Base-by-base conservation (phyloP, 2,888 invertebrate genomes). In the Zelleria hepariella region DNA sequence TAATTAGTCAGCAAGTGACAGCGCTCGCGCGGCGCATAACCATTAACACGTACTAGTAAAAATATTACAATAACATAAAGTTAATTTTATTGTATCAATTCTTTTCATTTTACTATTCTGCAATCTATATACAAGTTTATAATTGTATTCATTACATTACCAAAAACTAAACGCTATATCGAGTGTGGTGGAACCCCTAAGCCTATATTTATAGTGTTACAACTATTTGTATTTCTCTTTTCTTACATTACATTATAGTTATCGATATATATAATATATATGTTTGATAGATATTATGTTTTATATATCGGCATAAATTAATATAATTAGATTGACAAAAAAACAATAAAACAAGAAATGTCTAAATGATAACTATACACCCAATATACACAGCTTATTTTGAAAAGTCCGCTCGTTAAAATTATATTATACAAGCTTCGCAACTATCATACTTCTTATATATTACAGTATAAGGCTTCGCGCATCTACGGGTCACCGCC, bases 191-290 rank as follows among this genome's bases (percentile, higher is more conserved):
- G 83, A 75, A 80, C 78, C 75, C 82, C 86, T 86, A 87, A 42
- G 69, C 65, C 87, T 87, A 88, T 88, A 88, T 88, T 80, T 87
- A 88, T 88, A 88, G 78, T 78, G 82, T 85, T 82, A 81, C 80
- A 84, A 77, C 82, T 86, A 86, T 86, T 86, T 88, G 86, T 87
- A 86, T 87, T 84, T 83, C 79, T 83, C 80, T 85, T 78, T 81
- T 61, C 56, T 60, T 42, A 42, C 32, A 42, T 42, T 42, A 42
- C 15, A 42, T 42, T 58, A 77, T 65, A 72, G 68, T 78, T 73
- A 78, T 74, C 78, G 78, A 71, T 69, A 82, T 83, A 84, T 79
- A 80, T n/a, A n/a, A n/a, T n/a, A n/a, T n/a, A n/a, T 77, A 75
- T 84, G 80, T 82, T 81, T 61, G 63, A 64, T 64, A 64, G 60